A percentile compares a stretch with the other conserved stretches of the same genome.
Conservation (phyloP, 1,140 invertebrate genomes). For the Gerris buenoi region DNA sequence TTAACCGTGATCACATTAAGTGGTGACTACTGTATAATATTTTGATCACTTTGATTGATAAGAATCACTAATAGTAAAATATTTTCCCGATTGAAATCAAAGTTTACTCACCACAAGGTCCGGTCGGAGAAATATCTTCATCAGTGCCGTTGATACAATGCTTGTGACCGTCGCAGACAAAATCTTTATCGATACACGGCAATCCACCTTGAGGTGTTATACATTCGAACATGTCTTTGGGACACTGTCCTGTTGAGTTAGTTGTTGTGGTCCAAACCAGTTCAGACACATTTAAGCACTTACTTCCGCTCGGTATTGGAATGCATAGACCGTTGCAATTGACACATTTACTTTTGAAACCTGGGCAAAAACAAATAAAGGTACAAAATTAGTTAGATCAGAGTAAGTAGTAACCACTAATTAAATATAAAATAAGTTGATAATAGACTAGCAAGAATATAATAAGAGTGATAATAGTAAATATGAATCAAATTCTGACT, state of each 20-base stretch:
- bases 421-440: too few species aligned
- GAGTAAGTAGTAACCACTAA: too few species aligned
- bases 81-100: too few species aligned
- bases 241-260: neutral
- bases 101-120: neutral
- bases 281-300: neutral
- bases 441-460: too few species aligned
- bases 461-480: too few species aligned
- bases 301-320: neutral
- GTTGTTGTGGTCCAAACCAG: neutral
- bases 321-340: neutral
- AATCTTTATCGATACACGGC: neutral
- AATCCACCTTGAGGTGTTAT: neutral
- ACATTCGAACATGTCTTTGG: neutral
- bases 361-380: too few species aligned
- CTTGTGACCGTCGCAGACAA: slow-evolving; percentile 39
- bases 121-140: slow-evolving; percentile 35
- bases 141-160: slow-evolving; percentile 45
- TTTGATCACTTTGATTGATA: too few species aligned
- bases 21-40: too few species aligned
- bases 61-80: too few species aligned
- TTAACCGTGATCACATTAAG: too few species aligned
- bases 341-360: neutral
- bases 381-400: too few species aligned
- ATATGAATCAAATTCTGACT: too few species aligned